These are phyloP conservation scores for Drosophila ambigua DNA, from an alignment of 1,140 invertebrate species.

Conservation along the genomic window DNA sequence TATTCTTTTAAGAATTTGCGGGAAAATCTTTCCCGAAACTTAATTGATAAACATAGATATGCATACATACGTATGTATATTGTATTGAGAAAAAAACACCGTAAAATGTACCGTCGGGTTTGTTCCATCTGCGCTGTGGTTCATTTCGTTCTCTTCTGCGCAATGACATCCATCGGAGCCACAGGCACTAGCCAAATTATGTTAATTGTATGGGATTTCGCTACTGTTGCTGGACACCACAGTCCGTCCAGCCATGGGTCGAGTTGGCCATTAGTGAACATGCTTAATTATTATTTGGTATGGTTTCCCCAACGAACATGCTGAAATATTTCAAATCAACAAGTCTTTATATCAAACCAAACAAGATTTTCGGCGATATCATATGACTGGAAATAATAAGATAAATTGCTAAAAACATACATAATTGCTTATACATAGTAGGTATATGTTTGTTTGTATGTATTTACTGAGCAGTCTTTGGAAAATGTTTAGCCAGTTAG, in stretches of 20 bases:
- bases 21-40: too few relatives aligned
- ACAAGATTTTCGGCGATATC: constrained; percentile 6
- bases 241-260: background rate
- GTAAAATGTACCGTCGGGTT: constrained; percentile 8
- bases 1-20: too few relatives aligned
- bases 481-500: constrained; percentile 7
- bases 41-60: background rate
- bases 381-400: constrained; percentile 19
- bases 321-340: constrained; percentile 56
- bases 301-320: constrained; percentile 22
- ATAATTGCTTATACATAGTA: constrained; percentile 1
- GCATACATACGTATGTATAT: background rate
- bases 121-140: background rate
- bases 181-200: constrained; percentile 48
- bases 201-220: constrained; percentile 55
- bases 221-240: constrained; percentile 53
- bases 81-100: constrained; percentile 17
- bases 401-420: constrained; percentile 17
- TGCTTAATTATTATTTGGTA: constrained; percentile 52
- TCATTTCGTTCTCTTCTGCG: constrained; percentile 2
- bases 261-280: constrained; percentile 48
- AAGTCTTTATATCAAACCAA: constrained; percentile 26
- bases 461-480: background rate
- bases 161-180: constrained; percentile 11
- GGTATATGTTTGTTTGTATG: too few relatives aligned